A percentile compares a stretch with the other conserved stretches of the same genome.
Conservation (phyloP, 1,140 invertebrate genomes). For the Drosophila pallidifrons region DNA sequence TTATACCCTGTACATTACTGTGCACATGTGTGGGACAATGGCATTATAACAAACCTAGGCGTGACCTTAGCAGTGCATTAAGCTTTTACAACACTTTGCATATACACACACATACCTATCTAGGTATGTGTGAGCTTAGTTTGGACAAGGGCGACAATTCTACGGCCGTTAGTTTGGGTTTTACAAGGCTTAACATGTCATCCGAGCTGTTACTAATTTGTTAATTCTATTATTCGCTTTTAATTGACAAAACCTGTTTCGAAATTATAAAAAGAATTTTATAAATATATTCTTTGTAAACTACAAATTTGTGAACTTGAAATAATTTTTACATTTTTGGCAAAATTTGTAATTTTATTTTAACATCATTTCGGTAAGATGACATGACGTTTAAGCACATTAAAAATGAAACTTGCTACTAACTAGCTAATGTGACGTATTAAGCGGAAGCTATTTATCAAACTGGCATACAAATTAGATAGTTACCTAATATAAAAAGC, state of each 20-base stretch:
- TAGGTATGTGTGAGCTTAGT: slow-evolving; percentile 1
- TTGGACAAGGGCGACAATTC: slow-evolving; percentile 24
- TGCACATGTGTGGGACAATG: slow-evolving; percentile 10
- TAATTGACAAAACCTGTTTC: neutral
- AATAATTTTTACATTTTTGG: neutral
- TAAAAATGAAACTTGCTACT: slow-evolving; percentile 3
- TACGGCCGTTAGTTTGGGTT: slow-evolving; percentile 18
- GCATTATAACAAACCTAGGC: slow-evolving; percentile 14
- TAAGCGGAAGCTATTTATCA: slow-evolving; percentile 11
- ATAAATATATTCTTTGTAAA: neutral
- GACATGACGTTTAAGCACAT: slow-evolving; percentile 17
- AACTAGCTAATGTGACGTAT: neutral
- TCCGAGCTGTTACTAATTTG: slow-evolving; percentile 2
- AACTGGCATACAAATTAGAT: neutral
- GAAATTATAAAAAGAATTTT: no score
- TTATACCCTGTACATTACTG: neutral
- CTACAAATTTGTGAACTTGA: neutral
- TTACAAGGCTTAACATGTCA: slow-evolving; percentile 13
- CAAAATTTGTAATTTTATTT: neutral
- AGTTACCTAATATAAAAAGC: slow-evolving; percentile 2
- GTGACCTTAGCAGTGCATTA: slow-evolving; percentile 42
- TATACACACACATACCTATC: neutral
- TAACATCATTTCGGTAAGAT: neutral
- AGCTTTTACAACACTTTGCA: slow-evolving; percentile 20
- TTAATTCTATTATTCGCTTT: neutral